Evolutionary conservation across 2,888 invertebrate species (phyloP), one percentile per base, ranked within the genome.

Genomic region (Baccha elongata): DNA sequence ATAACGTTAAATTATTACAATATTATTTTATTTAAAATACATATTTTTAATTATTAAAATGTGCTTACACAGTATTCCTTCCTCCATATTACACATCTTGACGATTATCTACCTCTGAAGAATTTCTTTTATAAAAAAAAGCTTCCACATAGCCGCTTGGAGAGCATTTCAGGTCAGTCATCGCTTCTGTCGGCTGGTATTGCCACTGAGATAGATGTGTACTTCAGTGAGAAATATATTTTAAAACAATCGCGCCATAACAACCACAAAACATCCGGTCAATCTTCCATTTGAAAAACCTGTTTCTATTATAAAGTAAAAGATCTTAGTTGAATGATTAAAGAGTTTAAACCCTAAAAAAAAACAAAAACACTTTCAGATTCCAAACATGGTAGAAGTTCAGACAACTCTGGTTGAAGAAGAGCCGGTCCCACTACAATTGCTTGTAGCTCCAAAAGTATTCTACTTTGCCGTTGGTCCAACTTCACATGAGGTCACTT

Each of bases 391-490:
- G 81, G 62, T 76, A 46, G 81, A 81, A 53, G 81, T 81, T 40
- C 76, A 81, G 17, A 81, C 81, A 40, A 81, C 76, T 23, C 48
- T 26, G 1, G 48, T 81, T 35, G 46, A 37, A 21, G 81, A 81
- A 19, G 81, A 81, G 23, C 78, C 78, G 26, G 50, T 48, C 3
- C 76, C 76, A 17, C 32, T 52, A 2, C 32, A 60, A 15, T 46
- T 11, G 2, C 2, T 40, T 0, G 32, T 42, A 10, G 32, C 67
- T 0, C 53, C 76, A 7, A 71, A 68, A 17, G 85, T 87, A n/a
- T 85, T 87, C 10, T 90, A 90, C 71, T 90, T 90, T 79, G 89
- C 89, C 72, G 90, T 90, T 26, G 89, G 89, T 1, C 89, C 89
- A 8, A 85, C 87, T 15, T 84, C 88, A 2, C 89, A 89, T 62